Evolutionary conservation across 2,797 vertebrate species (phyloP).

Genomic region (Chaunax sp.): DNA sequence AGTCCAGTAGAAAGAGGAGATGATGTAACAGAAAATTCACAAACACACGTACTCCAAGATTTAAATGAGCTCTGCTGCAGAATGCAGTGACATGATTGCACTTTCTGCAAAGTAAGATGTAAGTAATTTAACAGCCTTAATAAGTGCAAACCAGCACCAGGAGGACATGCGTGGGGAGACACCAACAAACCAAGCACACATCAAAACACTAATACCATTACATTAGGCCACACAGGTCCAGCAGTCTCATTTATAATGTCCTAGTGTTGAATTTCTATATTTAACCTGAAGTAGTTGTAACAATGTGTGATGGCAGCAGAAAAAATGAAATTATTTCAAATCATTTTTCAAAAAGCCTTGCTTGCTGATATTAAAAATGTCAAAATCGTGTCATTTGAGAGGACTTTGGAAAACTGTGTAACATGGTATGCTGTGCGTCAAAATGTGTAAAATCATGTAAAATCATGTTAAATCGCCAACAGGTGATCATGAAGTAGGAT

Average conservation of each 20-base stretch:
- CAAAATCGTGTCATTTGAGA: conserved; percentile 6
- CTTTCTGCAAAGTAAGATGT: conserved; percentile 22
- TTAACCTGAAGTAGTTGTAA: conserved; percentile 12
- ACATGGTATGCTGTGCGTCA: no score
- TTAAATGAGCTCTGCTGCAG: conserved; percentile 10
- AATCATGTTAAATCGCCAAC: not conserved
- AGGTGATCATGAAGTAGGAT: not conserved
- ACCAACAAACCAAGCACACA: no score
- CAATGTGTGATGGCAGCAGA: not conserved
- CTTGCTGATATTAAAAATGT: not conserved
- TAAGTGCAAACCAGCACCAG: conserved; percentile 33
- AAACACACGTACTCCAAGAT: not conserved
- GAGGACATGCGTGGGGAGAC: no score
- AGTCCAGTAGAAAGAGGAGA: not conserved
- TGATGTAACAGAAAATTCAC: not conserved
- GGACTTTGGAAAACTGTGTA: not conserved
- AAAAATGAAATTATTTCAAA: not conserved
- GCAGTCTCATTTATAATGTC: conserved; percentile 2
- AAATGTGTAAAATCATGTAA: not conserved
- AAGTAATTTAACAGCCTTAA: conserved; percentile 19
- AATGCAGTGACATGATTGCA: conserved; percentile 32
- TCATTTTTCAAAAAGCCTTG: conserved; percentile 4
- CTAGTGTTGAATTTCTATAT: conserved; percentile 19
- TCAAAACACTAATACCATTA: not conserved
- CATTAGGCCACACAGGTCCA: not conserved